Evolutionary conservation across 2,888 invertebrate genomes (phyloP).

Genomic region (Eristalis arbustorum): DNA sequence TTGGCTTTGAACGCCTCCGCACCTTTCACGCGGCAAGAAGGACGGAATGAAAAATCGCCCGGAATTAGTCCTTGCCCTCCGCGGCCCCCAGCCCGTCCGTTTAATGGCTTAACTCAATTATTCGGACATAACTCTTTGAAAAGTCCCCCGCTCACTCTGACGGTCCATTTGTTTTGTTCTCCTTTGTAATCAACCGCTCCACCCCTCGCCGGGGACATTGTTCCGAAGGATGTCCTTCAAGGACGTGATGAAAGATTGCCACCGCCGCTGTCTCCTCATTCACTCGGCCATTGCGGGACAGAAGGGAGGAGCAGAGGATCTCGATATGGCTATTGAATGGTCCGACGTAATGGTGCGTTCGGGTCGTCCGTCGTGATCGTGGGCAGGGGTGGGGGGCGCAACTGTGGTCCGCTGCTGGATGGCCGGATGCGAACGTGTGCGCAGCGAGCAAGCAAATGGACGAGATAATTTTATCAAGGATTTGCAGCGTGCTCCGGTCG

Average conservation of each 20-base stretch:
- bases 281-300: not conserved
- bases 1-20: conserved; percentile 12
- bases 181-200: conserved; percentile 29
- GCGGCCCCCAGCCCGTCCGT: not conserved
- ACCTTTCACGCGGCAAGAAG: conserved; percentile 6
- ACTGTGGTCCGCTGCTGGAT: too few species aligned
- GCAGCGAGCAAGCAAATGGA: conserved; percentile 31
- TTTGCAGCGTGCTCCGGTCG: conserved; percentile 5
- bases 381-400: not conserved
- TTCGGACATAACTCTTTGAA: conserved; percentile 65
- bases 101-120: conserved; percentile 66
- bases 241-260: conserved; percentile 35
- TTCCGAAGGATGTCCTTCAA: conserved; percentile 43
- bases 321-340: not conserved
- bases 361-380: not conserved
- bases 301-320: not conserved
- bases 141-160: not conserved
- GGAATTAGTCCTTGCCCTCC: conserved; percentile 10
- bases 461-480: conserved; percentile 50
- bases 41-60: conserved; percentile 17
- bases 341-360: conserved; percentile 1
- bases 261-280: conserved; percentile 20
- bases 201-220: conserved; percentile 34
- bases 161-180: conserved; percentile 19
- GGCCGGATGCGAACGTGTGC: not conserved